These are phyloP conservation scores for Sebastes melanostomus DNA, from an alignment of 2,797 vertebrate species.

Conservation along the genomic window DNA sequence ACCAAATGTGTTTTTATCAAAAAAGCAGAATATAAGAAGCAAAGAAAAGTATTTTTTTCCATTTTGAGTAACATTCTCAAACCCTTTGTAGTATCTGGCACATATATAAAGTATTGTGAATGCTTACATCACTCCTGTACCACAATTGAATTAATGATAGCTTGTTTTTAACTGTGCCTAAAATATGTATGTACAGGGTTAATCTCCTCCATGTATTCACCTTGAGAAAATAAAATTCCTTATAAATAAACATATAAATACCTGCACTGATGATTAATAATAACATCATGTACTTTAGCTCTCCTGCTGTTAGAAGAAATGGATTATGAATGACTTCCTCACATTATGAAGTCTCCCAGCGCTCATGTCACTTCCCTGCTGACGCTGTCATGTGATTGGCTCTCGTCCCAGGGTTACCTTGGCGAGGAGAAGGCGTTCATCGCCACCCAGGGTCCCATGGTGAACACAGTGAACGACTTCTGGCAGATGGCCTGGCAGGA, in stretches of 20 bases:
- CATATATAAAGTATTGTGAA: no score
- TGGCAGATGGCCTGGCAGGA: constrained; percentile 99
- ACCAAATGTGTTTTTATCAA: no score
- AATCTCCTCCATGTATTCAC: background rate
- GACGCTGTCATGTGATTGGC: constrained; percentile 20
- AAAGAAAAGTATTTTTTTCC: no score
- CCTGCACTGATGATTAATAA: background rate
- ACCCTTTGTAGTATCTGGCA: no score
- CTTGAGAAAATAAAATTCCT: background rate
- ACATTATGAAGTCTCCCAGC: background rate
- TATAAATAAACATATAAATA: background rate
- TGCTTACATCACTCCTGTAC: no score
- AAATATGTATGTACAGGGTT: background rate
- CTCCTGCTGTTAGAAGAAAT: background rate
- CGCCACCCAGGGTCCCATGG: constrained; percentile 97
- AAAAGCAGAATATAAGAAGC: no score
- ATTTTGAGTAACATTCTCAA: no score
- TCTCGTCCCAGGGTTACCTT: constrained; percentile 86
- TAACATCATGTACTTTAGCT: background rate
- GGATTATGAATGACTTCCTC: no score
- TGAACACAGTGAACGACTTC: constrained; percentile 98
- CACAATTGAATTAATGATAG: no score
- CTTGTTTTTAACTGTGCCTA: no score
- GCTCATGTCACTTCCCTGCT: background rate
- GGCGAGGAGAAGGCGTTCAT: constrained; percentile 90